A percentile compares a stretch with the other conserved stretches of the same genome.
These are phyloP conservation scores for Pediacus dermestoides DNA, from an alignment of 2,888 invertebrate genomes.

Conservation along the genomic window DNA sequence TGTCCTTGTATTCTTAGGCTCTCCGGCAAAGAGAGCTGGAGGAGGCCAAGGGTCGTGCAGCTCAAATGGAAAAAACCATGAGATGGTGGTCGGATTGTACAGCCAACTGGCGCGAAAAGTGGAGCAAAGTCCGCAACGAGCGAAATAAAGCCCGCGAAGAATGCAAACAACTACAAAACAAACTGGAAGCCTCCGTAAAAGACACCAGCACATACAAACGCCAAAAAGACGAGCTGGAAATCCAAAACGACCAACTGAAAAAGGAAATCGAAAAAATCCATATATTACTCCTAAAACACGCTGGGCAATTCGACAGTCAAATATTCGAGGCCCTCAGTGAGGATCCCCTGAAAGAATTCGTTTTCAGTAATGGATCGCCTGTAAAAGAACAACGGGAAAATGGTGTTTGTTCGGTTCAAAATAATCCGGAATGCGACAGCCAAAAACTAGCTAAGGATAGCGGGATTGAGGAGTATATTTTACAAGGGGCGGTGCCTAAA, in stretches of 20 bases:
- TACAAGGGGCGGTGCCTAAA: slow-evolving; percentile 63
- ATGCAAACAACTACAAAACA: slow-evolving; percentile 74
- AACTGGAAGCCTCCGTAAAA: slow-evolving; percentile 74
- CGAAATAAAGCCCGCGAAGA: slow-evolving; percentile 91
- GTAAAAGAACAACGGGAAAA: slow-evolving; percentile 37
- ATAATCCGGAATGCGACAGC: slow-evolving; percentile 45
- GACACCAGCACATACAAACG: slow-evolving; percentile 71
- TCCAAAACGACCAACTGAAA: slow-evolving; percentile 72
- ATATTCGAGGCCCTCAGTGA: slow-evolving; percentile 52
- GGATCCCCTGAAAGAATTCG: slow-evolving; percentile 49
- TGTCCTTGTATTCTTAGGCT: no score
- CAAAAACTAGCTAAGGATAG: slow-evolving; percentile 32
- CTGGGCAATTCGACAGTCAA: slow-evolving; percentile 63
- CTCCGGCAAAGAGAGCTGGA: slow-evolving; percentile 79
- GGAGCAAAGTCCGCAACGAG: slow-evolving; percentile 92
- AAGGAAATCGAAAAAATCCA: slow-evolving; percentile 79
- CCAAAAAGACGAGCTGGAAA: slow-evolving; percentile 74
- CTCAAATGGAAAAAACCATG: slow-evolving; percentile 99
- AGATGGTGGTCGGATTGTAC: slow-evolving; percentile 99
- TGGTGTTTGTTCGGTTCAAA: slow-evolving; percentile 38
- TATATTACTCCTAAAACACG: slow-evolving; percentile 63
- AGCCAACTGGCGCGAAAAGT: slow-evolving; percentile 92
- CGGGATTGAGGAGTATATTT: slow-evolving; percentile 58
- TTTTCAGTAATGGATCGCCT: slow-evolving; percentile 37
- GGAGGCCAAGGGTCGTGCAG: slow-evolving; percentile 88